Evolutionary conservation across 2,888 invertebrate species (phyloP).

Genomic region (Cheilosia vulpina): DNA sequence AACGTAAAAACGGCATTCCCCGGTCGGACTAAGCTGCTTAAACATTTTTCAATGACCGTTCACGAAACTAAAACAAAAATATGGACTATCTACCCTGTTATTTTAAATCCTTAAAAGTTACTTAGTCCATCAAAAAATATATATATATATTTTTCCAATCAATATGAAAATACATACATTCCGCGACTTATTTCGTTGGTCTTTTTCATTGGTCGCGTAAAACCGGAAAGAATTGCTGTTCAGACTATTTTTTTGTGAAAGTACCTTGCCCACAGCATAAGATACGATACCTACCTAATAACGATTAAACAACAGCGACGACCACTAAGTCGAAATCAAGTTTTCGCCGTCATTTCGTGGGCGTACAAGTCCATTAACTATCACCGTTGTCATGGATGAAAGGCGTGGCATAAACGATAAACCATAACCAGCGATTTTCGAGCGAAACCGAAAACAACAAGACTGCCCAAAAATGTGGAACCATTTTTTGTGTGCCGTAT

Average conservation of each 20-base stretch:
- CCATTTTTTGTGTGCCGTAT: constrained; percentile 27
- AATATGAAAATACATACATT: constrained; percentile 34
- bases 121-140: too few species aligned
- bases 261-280: not conserved
- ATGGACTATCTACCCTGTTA: too few species aligned
- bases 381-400: constrained; percentile 64
- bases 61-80: too few species aligned
- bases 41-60: too few species aligned
- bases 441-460: constrained; percentile 19
- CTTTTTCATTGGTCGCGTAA: constrained; percentile 25
- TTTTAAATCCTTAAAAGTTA: too few species aligned
- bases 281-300: not conserved
- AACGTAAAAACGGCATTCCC: too few species aligned
- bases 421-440: constrained; percentile 52
- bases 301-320: constrained; percentile 16
- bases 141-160: not conserved
- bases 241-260: not conserved
- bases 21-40: too few species aligned
- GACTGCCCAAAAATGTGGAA: constrained; percentile 26
- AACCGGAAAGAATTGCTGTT: constrained; percentile 29
- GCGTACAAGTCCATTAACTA: constrained; percentile 63
- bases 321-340: constrained; percentile 56
- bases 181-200: constrained; percentile 10
- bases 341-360: constrained; percentile 53
- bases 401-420: constrained; percentile 64